A percentile compares a stretch with the other conserved stretches of the same genome.
These are phyloP conservation scores for Semotilus atromaculatus DNA, from an alignment of 2,797 vertebrate genomes.

Conservation along the genomic window DNA sequence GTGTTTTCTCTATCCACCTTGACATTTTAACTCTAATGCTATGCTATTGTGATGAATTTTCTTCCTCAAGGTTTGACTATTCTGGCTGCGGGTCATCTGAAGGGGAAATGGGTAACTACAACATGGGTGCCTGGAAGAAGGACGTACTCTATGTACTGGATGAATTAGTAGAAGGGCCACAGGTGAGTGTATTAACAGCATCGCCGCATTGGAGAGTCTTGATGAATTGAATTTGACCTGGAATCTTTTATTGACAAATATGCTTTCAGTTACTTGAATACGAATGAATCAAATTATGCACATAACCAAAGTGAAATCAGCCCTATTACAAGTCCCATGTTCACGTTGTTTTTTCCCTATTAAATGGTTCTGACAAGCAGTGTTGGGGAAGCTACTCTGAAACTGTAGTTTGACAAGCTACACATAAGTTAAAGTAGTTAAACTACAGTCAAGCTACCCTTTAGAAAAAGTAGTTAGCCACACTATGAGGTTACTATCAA, in stretches of 20 bases:
- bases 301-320: neutral
- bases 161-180: conserved; percentile 90
- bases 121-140: conserved; percentile 63
- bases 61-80: conserved; percentile 63
- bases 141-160: conserved; percentile 93
- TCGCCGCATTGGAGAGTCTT: neutral
- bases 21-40: neutral
- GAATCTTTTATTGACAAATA: neutral
- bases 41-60: neutral
- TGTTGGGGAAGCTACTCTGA: too few species aligned
- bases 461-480: too few species aligned
- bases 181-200: conserved; percentile 77
- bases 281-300: neutral
- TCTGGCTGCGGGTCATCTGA: conserved; percentile 62
- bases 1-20: neutral
- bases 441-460: too few species aligned
- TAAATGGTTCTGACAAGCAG: neutral
- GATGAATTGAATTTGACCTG: neutral
- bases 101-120: conserved; percentile 54
- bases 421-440: too few species aligned
- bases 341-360: neutral
- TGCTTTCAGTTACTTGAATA: neutral
- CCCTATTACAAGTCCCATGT: neutral
- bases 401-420: too few species aligned
- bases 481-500: too few species aligned